Conservation (phyloP, 2,797 vertebrate genomes). For the Scomberomorus guttatus region DNA sequence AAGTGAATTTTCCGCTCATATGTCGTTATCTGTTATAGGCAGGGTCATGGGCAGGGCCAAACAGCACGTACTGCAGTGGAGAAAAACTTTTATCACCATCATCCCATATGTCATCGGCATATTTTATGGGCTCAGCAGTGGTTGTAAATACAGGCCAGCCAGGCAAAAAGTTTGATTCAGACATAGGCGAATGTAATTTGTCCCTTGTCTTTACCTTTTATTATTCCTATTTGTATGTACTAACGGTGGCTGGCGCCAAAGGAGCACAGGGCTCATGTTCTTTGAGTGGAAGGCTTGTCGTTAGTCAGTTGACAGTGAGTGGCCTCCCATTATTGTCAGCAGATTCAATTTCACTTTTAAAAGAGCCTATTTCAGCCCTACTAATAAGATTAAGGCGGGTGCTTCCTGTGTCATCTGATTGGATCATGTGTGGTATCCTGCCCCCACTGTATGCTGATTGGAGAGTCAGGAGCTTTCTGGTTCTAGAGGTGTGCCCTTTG, state of each 20-base stretch:
- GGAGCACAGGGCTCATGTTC: constrained; percentile 21
- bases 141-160: constrained; percentile 10
- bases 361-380: constrained; percentile 68
- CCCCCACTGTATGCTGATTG: constrained; percentile 53
- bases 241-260: constrained; percentile 27
- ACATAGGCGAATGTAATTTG: constrained; percentile 3
- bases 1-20: constrained; percentile 9
- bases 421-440: constrained; percentile 35
- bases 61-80: neutral
- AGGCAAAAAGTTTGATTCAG: constrained; percentile 26
- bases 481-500: constrained; percentile 50
- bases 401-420: constrained; percentile 49
- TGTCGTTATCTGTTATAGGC: constrained; percentile 20
- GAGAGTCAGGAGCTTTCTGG: constrained; percentile 22
- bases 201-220: neutral
- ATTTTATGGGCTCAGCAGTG: constrained; percentile 1
- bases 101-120: constrained; percentile 38
- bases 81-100: constrained; percentile 34
- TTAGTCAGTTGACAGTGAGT: constrained; percentile 41
- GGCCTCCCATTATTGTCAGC: constrained; percentile 62
- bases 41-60: constrained; percentile 12
- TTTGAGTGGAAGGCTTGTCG: constrained; percentile 30
- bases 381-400: constrained; percentile 71
- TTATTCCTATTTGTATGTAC: constrained; percentile 9
- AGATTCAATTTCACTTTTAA: constrained; percentile 77